phyloP scores from a whole-genome alignment of 2,797 vertebrate genomes.

The Pantherophis alleghaniensis region DNA sequence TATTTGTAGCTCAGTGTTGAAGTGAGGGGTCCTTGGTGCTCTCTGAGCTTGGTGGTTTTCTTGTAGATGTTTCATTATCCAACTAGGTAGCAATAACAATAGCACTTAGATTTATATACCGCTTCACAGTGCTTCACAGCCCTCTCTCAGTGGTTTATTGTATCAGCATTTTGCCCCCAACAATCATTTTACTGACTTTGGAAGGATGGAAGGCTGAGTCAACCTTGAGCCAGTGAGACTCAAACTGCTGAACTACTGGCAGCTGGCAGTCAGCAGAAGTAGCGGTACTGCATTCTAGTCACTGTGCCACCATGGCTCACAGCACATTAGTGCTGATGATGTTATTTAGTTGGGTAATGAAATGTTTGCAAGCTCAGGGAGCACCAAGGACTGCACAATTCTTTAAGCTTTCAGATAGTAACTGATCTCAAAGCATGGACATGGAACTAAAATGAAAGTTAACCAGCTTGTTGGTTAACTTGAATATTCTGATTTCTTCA shows the following conservation, averaged over 20 bases:
- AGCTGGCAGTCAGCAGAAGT: too few relatives aligned
- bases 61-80: background rate
- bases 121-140: too few relatives aligned
- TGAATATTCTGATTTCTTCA: constrained; percentile 16
- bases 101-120: too few relatives aligned
- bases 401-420: background rate
- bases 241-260: too few relatives aligned
- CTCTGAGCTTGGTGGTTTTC: background rate
- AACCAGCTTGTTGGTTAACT: background rate
- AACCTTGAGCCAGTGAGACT: too few relatives aligned
- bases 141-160: too few relatives aligned
- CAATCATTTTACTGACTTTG: too few relatives aligned
- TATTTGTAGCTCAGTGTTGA: background rate
- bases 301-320: too few relatives aligned
- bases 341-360: background rate
- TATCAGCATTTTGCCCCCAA: too few relatives aligned
- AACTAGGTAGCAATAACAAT: background rate
- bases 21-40: background rate
- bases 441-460: background rate
- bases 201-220: too few relatives aligned
- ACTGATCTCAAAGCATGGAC: background rate
- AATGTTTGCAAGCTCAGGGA: background rate
- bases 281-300: too few relatives aligned
- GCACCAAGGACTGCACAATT: background rate
- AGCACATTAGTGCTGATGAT: background rate